Base-by-base conservation (phyloP, 2,888 invertebrate genomes). In the Hypomecis punctinalis region DNA sequence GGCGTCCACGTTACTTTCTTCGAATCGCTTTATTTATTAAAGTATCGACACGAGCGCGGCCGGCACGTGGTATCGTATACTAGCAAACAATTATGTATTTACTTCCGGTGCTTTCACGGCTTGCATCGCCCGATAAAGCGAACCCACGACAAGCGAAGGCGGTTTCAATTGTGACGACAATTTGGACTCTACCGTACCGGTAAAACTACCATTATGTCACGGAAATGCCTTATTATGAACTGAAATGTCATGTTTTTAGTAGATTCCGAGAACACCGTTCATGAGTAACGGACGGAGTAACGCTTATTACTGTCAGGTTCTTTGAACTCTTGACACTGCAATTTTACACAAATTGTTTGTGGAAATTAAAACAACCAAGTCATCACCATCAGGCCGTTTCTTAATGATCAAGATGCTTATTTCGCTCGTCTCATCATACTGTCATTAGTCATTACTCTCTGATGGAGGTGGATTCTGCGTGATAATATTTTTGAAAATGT, bases 91-190 rank as follows among this genome's bases (percentile, higher is more conserved):
- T 78, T 68, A 73, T 73, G 71, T 74, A 75, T 74, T 77, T 76
- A 76, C 81, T 81, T 84, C 84, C 82, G 81, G 77, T 78, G 79
- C 76, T 83, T 83, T 83, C 78, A 81, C 78, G 72, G 74, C 63
- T 72, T 74, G 70, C 76, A 71, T 73, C 74, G 72, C 70, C 63
- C 68, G 68, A 70, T 71, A 67, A 63, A 73, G 73, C 72, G 68
- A 70, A 72, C 55, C 55, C 64, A 71, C 53, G 63, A 53, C 54
- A 42, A 62, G 53, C 49, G 59, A 57, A 45, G 63, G 51, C 64
- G 52, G 58, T 61, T 67, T 52, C 55, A 62, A 68, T 64, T 69
- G 63, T 67, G 48, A 52, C 51, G n/a, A 37, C 58, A 57, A 58
- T 53, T 67, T 60, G 51, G 45, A 63, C 64, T 64, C 11, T 63